Conservation (phyloP, 2,888 invertebrate species). For the Parnassius apollo region DNA sequence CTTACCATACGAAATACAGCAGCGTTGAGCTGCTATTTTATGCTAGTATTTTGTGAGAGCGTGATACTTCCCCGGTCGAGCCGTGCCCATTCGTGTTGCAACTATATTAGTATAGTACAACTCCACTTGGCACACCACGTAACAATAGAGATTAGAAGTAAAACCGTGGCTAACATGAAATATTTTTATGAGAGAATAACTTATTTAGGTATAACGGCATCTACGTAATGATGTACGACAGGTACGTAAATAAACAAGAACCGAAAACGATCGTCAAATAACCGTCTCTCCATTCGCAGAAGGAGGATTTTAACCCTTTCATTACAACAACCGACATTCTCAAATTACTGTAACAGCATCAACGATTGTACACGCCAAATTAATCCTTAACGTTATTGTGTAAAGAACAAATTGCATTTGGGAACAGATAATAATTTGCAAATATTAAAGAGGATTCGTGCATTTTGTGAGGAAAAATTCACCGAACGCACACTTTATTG, state of each 20-base stretch:
- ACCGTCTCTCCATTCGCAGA: constrained; percentile 8
- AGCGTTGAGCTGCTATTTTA: too few relatives aligned
- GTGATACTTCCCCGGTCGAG: too few relatives aligned
- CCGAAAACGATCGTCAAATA: constrained; percentile 7
- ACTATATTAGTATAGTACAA: too few relatives aligned
- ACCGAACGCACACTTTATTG: constrained; percentile 43
- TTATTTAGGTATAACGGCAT: not conserved
- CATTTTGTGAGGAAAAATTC: constrained; percentile 33
- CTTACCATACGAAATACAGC: too few relatives aligned
- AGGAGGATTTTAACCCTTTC: constrained; percentile 1
- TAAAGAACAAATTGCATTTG: constrained; percentile 27
- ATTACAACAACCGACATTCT: constrained; percentile 3
- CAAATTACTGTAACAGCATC: constrained; percentile 1
- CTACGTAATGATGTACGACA: constrained; percentile 1
- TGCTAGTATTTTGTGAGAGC: too few relatives aligned
- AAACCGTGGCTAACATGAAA: too few relatives aligned
- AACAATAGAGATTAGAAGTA: too few relatives aligned
- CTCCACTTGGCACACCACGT: too few relatives aligned
- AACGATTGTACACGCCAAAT: constrained; percentile 4
- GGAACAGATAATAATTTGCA: not conserved
- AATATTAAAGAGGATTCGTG: constrained; percentile 5
- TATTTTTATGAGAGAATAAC: too few relatives aligned
- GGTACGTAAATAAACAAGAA: constrained; percentile 3
- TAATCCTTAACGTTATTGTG: not conserved
- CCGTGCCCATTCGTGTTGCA: too few relatives aligned